phyloP scores from a whole-genome alignment of 2,797 vertebrate genomes.

The Pristis pectinata region DNA sequence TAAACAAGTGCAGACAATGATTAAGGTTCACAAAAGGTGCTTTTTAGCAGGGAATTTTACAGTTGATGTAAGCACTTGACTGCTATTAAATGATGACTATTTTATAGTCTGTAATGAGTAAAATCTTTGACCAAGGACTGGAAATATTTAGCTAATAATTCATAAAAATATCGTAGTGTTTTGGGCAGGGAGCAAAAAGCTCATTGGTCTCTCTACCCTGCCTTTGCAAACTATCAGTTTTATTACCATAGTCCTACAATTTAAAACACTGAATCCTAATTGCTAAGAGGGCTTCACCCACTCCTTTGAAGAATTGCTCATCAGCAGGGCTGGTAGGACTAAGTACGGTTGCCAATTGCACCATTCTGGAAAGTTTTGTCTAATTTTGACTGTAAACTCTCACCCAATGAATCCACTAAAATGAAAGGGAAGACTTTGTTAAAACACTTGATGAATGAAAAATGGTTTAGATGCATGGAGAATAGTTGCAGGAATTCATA shows the following conservation, averaged over 20 bases:
- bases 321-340: no score
- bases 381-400: neutral
- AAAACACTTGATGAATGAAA: neutral
- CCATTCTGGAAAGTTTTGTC: neutral
- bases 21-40: neutral
- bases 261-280: neutral
- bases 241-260: neutral
- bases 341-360: neutral
- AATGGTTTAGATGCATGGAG: neutral
- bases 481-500: neutral
- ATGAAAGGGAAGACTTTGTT: neutral
- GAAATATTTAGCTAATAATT: slow-evolving; percentile 12
- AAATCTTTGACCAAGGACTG: neutral
- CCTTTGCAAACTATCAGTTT: neutral
- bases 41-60: neutral
- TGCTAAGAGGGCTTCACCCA: neutral
- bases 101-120: neutral
- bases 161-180: neutral
- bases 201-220: neutral
- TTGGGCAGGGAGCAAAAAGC: neutral
- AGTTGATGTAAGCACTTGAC: neutral
- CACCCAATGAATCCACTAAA: neutral
- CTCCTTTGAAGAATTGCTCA: no score
- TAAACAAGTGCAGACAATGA: neutral
- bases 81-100: neutral